Percentiles rank a stretch among this genome's conserved stretches.
Evolutionary conservation across 2,888 invertebrate species (phyloP).

Genomic region (Agapetus fuscipes): DNA sequence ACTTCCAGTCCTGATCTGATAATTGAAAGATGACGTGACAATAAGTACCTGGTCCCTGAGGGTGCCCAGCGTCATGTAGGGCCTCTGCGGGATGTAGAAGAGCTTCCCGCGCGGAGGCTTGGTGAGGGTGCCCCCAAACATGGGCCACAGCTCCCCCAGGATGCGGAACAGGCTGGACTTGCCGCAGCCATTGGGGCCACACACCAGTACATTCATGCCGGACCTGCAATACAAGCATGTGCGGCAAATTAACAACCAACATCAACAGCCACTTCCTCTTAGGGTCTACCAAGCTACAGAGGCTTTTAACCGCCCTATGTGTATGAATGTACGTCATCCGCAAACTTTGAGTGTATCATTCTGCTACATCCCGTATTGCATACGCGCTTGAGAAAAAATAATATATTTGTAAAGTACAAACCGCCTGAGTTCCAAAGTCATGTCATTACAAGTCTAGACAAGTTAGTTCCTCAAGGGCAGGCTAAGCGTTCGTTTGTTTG

Average conservation of each 20-base stretch:
- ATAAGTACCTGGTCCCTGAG: constrained; percentile 87
- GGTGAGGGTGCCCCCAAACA: constrained; percentile 86
- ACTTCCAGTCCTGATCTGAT: too few species aligned
- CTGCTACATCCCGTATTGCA: too few species aligned
- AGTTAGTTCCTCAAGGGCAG: too few species aligned
- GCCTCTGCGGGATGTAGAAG: constrained; percentile 94
- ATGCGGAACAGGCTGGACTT: constrained; percentile 95
- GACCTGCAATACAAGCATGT: constrained; percentile 44
- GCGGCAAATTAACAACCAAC: too few species aligned
- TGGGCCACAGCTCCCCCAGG: constrained; percentile 95
- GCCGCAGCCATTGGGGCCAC: constrained; percentile 97
- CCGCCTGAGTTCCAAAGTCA: too few species aligned
- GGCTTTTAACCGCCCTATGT: neutral
- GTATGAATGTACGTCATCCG: too few species aligned
- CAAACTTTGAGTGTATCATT: too few species aligned
- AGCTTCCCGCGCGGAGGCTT: constrained; percentile 94
- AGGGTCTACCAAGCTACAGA: neutral
- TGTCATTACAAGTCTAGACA: too few species aligned
- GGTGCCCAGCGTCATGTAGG: constrained; percentile 96
- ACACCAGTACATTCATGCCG: constrained; percentile 94
- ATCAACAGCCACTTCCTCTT: neutral
- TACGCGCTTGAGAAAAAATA: too few species aligned
- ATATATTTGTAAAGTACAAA: too few species aligned
- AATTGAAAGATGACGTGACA: too few species aligned
- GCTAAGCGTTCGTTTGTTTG: too few species aligned